phyloP scores from a whole-genome alignment of 2,888 invertebrate genomes.

The Drosophila algonquin region DNA sequence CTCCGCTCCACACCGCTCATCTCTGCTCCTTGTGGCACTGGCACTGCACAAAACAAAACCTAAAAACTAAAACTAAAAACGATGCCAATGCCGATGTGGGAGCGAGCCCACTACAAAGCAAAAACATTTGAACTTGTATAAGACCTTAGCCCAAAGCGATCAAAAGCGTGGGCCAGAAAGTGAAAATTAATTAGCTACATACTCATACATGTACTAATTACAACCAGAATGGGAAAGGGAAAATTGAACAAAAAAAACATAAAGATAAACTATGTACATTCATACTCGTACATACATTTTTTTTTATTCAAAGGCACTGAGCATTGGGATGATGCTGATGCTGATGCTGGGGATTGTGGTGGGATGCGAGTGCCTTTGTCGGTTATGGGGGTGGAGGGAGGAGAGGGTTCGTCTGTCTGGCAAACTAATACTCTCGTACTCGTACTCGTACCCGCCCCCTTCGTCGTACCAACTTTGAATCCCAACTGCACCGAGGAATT shows the following conservation, averaged over 20 bases:
- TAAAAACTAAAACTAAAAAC: constrained; percentile 8
- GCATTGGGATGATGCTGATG: constrained; percentile 5
- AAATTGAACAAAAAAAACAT: constrained; percentile 66
- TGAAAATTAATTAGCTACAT: constrained; percentile 72
- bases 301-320: background rate
- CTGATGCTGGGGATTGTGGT: background rate
- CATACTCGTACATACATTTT: background rate
- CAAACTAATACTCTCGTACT: background rate
- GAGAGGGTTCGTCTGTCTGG: background rate
- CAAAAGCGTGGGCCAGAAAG: constrained; percentile 59
- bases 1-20: constrained; percentile 6
- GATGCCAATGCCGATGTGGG: constrained; percentile 39
- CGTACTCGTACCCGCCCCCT: constrained; percentile 8
- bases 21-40: constrained; percentile 36
- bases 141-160: constrained; percentile 63
- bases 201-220: constrained; percentile 65
- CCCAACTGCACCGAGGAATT: constrained; percentile 40
- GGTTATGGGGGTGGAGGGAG: constrained; percentile 25
- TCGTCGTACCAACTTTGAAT: background rate
- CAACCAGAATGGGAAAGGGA: constrained; percentile 51
- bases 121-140: constrained; percentile 69
- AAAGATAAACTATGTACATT: constrained; percentile 28
- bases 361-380: constrained; percentile 26
- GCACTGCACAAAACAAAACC: constrained; percentile 39
- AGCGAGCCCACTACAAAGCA: constrained; percentile 63